Evolutionary conservation across 2,113 vertebrate genomes (phyloP), one percentile per base, ranked within the genome.

Genomic region (Myotis davidii): DNA sequence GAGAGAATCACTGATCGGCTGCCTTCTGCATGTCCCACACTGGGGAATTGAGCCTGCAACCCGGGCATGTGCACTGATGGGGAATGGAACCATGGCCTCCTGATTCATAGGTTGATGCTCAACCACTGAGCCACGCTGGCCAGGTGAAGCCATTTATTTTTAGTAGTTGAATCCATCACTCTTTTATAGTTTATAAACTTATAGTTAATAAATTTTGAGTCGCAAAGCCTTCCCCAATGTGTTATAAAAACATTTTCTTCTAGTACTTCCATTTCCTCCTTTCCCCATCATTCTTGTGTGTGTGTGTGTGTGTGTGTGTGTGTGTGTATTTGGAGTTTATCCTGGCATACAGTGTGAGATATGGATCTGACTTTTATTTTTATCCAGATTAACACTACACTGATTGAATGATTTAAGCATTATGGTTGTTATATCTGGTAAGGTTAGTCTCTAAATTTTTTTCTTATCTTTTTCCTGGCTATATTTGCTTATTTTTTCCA

Each of bases 401-500:
- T 94, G 69, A 85, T 42, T 70, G 45, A 95, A 13, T 94, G 32
- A 77, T 90, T 88, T 88, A 90, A 89, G 37, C 7, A 34, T 90
- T 95, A 13, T 70, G 50, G 50, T 78, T 82, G 10, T 96, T 94
- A 21, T 61, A 72, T 89, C 21, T 59, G 27, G 27, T 91, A 73
- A 34, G 14, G 50, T 67, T 87, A 48, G 14, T 91, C 29, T 76
- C 61, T 78, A 54, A 84, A 73, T 73, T 92, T 78, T 70, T 17
- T 27, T 61, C 1, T 74, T 52, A 3, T 42, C 50, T 67, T 79
- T 50, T 37, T 5, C 1, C 45, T 61, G 29, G 34, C 27, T 64
- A 34, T 95, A 67, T 48, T 86, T 94, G 10, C 59, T 92, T 72
- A 34, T 70, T 91, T 94, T 95, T 95, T 79, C n/a, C 9, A 86